phyloP scores from a whole-genome alignment of 2,113 vertebrate genomes.

The Vulpes vulpes region DNA sequence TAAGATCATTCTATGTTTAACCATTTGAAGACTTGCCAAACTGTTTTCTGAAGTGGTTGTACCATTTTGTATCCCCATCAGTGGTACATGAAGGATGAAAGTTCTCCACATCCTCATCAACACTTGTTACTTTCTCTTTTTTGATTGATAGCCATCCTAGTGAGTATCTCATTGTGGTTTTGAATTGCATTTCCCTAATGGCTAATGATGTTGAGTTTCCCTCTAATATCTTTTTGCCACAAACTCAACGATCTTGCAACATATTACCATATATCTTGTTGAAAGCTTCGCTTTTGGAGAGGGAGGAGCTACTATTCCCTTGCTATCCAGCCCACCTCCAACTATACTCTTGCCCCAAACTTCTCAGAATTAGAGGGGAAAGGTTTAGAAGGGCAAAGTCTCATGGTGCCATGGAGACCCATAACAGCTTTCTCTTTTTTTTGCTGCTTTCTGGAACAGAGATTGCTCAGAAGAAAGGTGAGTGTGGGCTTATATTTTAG shows the following conservation, averaged over 20 bases:
- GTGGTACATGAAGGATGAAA: neutral
- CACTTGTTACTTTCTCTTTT: slow-evolving; percentile 25
- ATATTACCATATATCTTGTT: neutral
- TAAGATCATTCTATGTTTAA: neutral
- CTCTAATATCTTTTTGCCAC: slow-evolving; percentile 33
- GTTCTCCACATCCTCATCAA: neutral
- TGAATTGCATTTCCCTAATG: slow-evolving; percentile 53
- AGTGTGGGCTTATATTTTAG: neutral
- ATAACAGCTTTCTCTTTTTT: neutral
- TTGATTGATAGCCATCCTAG: neutral
- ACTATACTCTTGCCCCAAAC: neutral
- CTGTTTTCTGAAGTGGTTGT: neutral
- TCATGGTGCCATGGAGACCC: neutral
- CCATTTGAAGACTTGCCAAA: neutral
- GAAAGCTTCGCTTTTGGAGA: neutral
- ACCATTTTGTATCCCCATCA: slow-evolving; percentile 8
- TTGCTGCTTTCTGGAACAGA: neutral
- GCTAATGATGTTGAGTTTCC: neutral
- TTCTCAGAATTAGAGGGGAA: neutral
- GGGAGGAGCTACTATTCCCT: neutral
- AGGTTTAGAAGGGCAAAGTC: neutral
- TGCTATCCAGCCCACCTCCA: neutral
- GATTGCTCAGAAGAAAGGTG: slow-evolving; percentile 16
- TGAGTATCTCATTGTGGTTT: neutral
- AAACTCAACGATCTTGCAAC: neutral